Percentiles rank a stretch among this genome's conserved stretches.
These are phyloP conservation scores for Willisornis vidua DNA, from an alignment of 2,113 vertebrate species.

Conservation along the genomic window DNA sequence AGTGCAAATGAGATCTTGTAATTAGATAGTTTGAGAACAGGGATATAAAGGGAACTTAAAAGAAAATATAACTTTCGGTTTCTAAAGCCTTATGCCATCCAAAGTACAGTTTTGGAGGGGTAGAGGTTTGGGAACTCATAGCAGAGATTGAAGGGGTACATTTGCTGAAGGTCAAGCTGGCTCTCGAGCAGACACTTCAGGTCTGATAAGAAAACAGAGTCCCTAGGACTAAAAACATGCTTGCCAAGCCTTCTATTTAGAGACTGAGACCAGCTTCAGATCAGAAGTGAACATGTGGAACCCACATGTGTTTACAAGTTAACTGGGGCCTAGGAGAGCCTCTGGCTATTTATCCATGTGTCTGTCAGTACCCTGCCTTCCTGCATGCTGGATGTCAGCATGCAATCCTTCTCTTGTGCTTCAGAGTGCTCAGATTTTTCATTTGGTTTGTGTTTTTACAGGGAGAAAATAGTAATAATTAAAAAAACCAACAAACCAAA, in stretches of 20 bases:
- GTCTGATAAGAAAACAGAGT: not conserved
- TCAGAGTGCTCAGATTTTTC: not conserved
- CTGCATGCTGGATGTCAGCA: not conserved
- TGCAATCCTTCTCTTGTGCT: not conserved
- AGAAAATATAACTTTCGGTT: not conserved
- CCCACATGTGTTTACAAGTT: not conserved
- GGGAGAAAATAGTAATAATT: not conserved
- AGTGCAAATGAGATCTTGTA: not conserved
- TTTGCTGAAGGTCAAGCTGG: not conserved
- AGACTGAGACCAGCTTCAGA: not conserved
- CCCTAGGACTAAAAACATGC: not conserved
- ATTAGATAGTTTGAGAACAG: not conserved
- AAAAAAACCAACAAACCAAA: no score
- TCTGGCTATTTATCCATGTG: not conserved
- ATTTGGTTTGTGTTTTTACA: not conserved
- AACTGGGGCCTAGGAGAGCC: not conserved
- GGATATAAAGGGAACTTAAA: not conserved
- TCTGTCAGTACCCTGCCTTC: not conserved
- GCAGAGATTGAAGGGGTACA: not conserved
- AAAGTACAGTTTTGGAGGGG: not conserved
- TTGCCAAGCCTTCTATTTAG: not conserved
- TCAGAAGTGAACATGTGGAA: constrained; percentile 10
- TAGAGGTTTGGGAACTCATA: not conserved
- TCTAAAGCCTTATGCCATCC: not conserved
- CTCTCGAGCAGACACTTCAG: not conserved